A percentile compares a stretch with the other conserved stretches of the same genome.
phyloP scores from a whole-genome alignment of 1,140 invertebrate species.

The Uloborus diversus region DNA sequence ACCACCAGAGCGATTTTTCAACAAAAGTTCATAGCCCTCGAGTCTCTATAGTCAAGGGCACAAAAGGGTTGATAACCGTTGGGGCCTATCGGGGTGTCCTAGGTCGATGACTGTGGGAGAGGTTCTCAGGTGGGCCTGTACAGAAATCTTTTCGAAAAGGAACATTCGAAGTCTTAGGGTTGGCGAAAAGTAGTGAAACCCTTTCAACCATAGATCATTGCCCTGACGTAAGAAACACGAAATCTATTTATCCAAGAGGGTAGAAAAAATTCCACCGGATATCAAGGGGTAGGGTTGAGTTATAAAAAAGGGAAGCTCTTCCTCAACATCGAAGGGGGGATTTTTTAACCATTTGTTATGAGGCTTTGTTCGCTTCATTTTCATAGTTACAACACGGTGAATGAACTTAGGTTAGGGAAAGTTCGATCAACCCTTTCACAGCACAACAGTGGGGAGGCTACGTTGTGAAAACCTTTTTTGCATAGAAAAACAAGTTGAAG shows the following conservation, averaged over 20 bases:
- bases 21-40: conserved; percentile 15
- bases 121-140: conserved; percentile 32
- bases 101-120: conserved; percentile 21
- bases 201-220: conserved; percentile 22
- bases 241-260: conserved; percentile 1
- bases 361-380: conserved; percentile 25
- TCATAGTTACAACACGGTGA: conserved; percentile 27
- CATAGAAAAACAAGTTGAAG: conserved; percentile 17
- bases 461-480: conserved; percentile 1
- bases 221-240: conserved; percentile 34
- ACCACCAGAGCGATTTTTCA: conserved; percentile 13
- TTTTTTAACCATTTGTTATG: conserved; percentile 30
- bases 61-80: conserved; percentile 41
- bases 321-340: neutral
- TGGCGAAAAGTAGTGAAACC: conserved; percentile 5
- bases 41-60: conserved; percentile 14
- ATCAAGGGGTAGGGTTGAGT: conserved; percentile 25
- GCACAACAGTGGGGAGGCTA: too few species aligned
- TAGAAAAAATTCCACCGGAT: conserved; percentile 26
- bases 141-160: conserved; percentile 13
- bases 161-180: neutral
- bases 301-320: neutral
- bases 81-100: neutral
- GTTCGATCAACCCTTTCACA: conserved; percentile 42
- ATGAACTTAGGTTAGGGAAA: conserved; percentile 6